A percentile compares a stretch with the other conserved stretches of the same genome.
These are phyloP conservation scores for Urocitellus parryii DNA, from an alignment of 2,113 vertebrate species.

Conservation along the genomic window DNA sequence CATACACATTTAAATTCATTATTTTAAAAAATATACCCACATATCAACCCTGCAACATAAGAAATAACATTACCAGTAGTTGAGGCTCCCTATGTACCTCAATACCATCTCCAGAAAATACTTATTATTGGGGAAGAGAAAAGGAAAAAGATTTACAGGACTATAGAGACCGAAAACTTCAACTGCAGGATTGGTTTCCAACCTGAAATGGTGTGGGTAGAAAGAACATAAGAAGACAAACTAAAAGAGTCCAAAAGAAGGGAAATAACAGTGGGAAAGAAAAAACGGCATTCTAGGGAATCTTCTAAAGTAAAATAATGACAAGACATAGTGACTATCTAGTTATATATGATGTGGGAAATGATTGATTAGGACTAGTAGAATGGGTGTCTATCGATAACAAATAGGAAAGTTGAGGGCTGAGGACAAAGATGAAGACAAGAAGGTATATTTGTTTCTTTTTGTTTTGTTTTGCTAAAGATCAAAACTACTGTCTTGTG, in stretches of 20 bases:
- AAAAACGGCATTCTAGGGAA: background rate
- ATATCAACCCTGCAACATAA: background rate
- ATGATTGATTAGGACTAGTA: slow-evolving; percentile 9
- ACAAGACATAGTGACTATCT: background rate
- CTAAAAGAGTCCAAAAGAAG: background rate
- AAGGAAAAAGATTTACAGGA: background rate
- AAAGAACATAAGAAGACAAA: background rate
- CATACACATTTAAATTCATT: slow-evolving; percentile 39
- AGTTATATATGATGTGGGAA: background rate
- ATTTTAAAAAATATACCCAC: background rate
- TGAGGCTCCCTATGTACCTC: background rate
- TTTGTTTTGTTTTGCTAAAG: background rate
- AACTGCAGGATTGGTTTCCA: background rate
- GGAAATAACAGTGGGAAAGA: background rate
- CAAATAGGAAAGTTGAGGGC: background rate
- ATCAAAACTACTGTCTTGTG: background rate
- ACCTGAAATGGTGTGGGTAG: background rate
- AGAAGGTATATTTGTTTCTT: background rate
- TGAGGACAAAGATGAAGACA: background rate
- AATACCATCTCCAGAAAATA: background rate
- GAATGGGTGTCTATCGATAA: background rate
- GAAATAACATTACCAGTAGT: background rate
- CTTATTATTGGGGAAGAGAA: background rate
- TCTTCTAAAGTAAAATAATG: background rate
- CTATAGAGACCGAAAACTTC: background rate